phyloP scores from a whole-genome alignment of 1,140 invertebrate genomes.

The Holotrichia oblita region DNA sequence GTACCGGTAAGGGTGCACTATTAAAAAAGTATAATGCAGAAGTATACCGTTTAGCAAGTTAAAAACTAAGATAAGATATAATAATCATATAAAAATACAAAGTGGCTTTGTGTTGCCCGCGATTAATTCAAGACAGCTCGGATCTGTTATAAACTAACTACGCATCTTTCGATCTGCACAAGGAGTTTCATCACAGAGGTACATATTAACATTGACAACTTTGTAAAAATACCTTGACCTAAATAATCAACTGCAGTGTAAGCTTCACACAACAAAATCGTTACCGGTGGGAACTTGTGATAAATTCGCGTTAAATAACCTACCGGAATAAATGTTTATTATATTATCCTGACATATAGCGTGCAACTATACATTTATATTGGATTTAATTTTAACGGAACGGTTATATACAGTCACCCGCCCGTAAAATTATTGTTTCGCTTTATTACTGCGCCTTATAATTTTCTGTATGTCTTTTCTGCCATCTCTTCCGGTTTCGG shows the following conservation, averaged over 20 bases:
- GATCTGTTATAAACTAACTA: too few species aligned
- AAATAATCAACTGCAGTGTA: background rate
- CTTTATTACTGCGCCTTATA: conserved; percentile 17
- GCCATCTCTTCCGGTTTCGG: background rate
- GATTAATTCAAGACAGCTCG: too few species aligned
- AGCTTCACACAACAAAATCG: background rate
- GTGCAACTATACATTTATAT: background rate
- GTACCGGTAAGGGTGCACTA: too few species aligned
- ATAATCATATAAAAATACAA: too few species aligned
- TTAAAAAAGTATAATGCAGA: too few species aligned
- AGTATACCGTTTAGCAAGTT: too few species aligned
- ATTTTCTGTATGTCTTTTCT: background rate
- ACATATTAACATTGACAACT: too few species aligned
- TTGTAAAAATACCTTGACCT: too few species aligned
- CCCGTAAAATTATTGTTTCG: conserved; percentile 20
- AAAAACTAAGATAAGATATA: too few species aligned
- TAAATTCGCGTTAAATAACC: background rate
- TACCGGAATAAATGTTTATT: background rate
- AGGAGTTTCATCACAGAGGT: too few species aligned
- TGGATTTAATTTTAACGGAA: background rate
- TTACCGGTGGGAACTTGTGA: background rate
- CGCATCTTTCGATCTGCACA: too few species aligned
- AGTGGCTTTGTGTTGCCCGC: too few species aligned
- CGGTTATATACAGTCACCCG: background rate
- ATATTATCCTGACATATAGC: background rate